Conservation (phyloP, 2,888 invertebrate species). For the Lasioglossum zephyrum region DNA sequence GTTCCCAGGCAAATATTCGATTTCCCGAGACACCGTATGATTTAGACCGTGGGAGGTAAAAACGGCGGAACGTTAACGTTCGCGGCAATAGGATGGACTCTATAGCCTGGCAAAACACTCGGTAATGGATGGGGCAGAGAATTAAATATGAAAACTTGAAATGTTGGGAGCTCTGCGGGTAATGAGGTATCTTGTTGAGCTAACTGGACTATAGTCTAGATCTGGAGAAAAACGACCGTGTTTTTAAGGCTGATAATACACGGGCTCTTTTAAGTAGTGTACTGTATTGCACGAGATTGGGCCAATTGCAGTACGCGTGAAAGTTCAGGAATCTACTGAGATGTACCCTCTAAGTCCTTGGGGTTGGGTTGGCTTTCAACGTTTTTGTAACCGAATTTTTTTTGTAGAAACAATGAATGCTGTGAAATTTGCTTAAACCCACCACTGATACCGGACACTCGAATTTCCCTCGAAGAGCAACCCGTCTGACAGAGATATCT, state of each 20-base stretch:
- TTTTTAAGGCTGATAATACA: not conserved
- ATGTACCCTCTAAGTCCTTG: not conserved
- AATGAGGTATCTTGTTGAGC: not conserved
- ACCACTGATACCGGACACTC: not conserved
- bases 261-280: not conserved
- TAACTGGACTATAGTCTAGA: not conserved
- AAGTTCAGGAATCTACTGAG: not conserved
- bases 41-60: conserved; percentile 43
- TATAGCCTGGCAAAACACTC: not conserved
- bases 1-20: conserved; percentile 5
- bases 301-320: not conserved
- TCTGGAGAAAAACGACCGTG: not conserved
- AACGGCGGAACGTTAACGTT: not conserved
- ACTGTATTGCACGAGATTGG: not conserved
- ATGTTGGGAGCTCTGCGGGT: not conserved
- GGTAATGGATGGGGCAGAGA: not conserved
- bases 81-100: not conserved
- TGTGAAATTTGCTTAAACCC: no score
- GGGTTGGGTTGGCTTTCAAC: not conserved
- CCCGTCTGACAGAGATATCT: not conserved
- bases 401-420: no score
- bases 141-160: not conserved
- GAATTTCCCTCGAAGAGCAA: not conserved
- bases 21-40: conserved; percentile 35
- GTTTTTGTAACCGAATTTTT: no score